A percentile compares a stretch with the other conserved stretches of the same genome.
Evolutionary conservation across 2,888 invertebrate species (phyloP).

Genomic region (Cylloceria caligata): DNA sequence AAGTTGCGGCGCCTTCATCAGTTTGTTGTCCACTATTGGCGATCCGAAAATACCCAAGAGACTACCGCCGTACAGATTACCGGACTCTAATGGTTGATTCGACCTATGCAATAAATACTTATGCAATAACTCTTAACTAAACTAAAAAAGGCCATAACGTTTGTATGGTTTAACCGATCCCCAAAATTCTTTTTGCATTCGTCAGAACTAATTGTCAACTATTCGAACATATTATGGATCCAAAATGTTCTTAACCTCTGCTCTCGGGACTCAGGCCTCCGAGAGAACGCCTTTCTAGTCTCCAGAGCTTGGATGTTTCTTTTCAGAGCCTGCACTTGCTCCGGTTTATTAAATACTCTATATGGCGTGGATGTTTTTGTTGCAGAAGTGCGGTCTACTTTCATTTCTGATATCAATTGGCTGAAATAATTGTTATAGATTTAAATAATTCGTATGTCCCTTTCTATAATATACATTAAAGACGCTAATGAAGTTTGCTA

Average conservation of each 20-base stretch:
- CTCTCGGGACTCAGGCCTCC: background rate
- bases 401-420: constrained; percentile 91
- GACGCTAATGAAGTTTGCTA: constrained; percentile 10
- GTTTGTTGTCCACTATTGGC: background rate
- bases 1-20: constrained; percentile 84
- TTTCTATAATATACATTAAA: background rate
- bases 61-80: constrained; percentile 87
- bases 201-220: background rate
- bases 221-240: background rate
- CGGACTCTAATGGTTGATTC: constrained; percentile 19
- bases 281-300: background rate
- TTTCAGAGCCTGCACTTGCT: constrained; percentile 18
- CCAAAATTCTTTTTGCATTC: too few species aligned
- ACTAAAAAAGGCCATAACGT: too few species aligned
- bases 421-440: constrained; percentile 83
- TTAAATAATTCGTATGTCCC: background rate
- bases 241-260: constrained; percentile 20
- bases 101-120: constrained; percentile 80
- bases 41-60: constrained; percentile 86
- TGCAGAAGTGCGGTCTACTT: constrained; percentile 88
- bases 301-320: constrained; percentile 32
- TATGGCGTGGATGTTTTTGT: constrained; percentile 56
- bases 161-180: too few species aligned
- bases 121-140: too few species aligned
- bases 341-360: constrained; percentile 2